Evolutionary conservation across 2,888 invertebrate species (phyloP).

Genomic region (Lithophane leautieri): DNA sequence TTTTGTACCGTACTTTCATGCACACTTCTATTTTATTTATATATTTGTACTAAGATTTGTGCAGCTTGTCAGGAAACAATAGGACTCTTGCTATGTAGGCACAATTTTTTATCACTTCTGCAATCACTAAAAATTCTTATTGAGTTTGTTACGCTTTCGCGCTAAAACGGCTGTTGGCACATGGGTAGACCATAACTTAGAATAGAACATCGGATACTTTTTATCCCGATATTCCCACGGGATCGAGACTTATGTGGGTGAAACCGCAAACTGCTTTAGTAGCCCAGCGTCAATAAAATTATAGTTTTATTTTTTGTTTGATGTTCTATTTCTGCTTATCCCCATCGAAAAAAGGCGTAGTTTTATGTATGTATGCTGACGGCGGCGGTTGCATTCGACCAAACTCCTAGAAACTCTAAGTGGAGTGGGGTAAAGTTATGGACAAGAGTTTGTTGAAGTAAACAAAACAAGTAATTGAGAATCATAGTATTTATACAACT

Average conservation of each 20-base stretch:
- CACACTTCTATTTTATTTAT: too few relatives aligned
- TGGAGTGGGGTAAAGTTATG: not conserved
- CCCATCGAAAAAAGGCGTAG: not conserved
- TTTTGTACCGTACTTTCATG: too few relatives aligned
- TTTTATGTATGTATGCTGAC: not conserved
- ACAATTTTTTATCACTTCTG: too few relatives aligned
- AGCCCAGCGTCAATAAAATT: not conserved
- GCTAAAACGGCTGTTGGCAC: too few relatives aligned
- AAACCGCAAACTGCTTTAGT: too few relatives aligned
- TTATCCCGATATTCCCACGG: too few relatives aligned
- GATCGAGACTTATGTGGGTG: too few relatives aligned
- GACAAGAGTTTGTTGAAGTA: not conserved
- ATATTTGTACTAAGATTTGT: too few relatives aligned
- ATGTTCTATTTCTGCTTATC: not conserved
- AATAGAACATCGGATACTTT: too few relatives aligned
- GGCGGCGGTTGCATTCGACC: not conserved
- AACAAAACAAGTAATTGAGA: conserved; percentile 69
- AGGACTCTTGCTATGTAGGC: not conserved
- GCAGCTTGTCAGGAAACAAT: not conserved
- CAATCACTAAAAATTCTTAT: too few relatives aligned
- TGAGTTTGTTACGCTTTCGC: too few relatives aligned
- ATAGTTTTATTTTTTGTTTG: not conserved
- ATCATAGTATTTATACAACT: conserved; percentile 79
- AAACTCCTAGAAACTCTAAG: not conserved
- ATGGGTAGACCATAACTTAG: too few relatives aligned